Evolutionary conservation across 2,113 vertebrate genomes (phyloP).

Genomic region (Blennius ocellaris): DNA sequence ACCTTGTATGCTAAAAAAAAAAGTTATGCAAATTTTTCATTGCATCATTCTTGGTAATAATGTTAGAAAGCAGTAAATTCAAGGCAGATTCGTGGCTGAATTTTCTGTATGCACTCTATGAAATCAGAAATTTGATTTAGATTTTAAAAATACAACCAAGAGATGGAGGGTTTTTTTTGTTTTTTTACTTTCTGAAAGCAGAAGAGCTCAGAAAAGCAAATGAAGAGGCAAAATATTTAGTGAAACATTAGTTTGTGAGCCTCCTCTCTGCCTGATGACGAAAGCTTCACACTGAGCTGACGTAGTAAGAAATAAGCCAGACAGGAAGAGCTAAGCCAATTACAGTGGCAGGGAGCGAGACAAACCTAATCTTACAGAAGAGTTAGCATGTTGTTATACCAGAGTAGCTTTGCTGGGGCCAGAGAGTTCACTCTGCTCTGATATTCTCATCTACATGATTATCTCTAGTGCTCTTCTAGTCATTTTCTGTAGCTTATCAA

Average conservation of each 20-base stretch:
- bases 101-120: too few relatives aligned
- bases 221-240: background rate
- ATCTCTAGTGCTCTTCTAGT: background rate
- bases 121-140: background rate
- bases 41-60: too few relatives aligned
- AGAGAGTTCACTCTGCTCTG: background rate
- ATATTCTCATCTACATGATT: background rate
- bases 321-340: constrained; percentile 31
- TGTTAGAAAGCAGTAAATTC: too few relatives aligned
- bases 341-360: constrained; percentile 1
- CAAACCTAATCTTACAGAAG: background rate
- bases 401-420: background rate
- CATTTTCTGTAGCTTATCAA: background rate
- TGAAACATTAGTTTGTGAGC: background rate
- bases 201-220: background rate
- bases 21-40: background rate
- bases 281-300: constrained; percentile 4
- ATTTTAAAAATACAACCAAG: too few relatives aligned
- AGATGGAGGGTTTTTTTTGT: background rate
- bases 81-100: too few relatives aligned
- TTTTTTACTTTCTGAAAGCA: background rate
- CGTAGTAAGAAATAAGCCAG: constrained; percentile 10
- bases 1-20: background rate
- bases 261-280: background rate
- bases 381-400: background rate